Evolutionary conservation across 2,797 vertebrate genomes (phyloP).

Genomic region (Parambassis ranga): DNA sequence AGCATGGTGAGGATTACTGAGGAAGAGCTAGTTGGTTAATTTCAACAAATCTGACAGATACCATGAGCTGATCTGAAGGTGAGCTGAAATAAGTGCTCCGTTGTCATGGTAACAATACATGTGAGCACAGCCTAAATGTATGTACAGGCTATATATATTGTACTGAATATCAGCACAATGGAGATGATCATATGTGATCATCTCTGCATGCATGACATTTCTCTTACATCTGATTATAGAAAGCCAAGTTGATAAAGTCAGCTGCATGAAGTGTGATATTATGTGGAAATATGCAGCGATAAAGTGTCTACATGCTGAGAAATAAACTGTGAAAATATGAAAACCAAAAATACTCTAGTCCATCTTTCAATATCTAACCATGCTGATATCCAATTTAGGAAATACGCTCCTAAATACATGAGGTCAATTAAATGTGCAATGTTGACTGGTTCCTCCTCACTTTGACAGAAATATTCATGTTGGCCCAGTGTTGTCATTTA

Average conservation of each 20-base stretch:
- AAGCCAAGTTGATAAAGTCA: not conserved
- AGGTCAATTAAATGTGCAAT: no score
- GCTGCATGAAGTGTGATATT: not conserved
- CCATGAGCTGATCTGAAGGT: not conserved
- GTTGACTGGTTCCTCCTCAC: no score
- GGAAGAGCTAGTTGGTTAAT: not conserved
- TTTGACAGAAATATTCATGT: no score
- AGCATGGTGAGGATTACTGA: no score
- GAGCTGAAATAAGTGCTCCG: not conserved
- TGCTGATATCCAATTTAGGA: no score
- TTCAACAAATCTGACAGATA: not conserved
- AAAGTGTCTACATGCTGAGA: not conserved
- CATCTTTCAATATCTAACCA: no score
- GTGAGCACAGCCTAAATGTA: not conserved
- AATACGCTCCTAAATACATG: no score
- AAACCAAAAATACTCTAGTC: no score
- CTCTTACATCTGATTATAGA: not conserved
- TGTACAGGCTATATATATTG: not conserved
- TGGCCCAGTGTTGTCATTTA: no score
- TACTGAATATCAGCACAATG: not conserved
- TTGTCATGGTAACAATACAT: slow-evolving; percentile 15
- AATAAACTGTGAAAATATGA: no score
- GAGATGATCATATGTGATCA: not conserved
- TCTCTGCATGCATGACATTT: not conserved
- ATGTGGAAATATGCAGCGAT: not conserved